Conservation (phyloP, 1,140 invertebrate species). For the Drosophila mauritiana region DNA sequence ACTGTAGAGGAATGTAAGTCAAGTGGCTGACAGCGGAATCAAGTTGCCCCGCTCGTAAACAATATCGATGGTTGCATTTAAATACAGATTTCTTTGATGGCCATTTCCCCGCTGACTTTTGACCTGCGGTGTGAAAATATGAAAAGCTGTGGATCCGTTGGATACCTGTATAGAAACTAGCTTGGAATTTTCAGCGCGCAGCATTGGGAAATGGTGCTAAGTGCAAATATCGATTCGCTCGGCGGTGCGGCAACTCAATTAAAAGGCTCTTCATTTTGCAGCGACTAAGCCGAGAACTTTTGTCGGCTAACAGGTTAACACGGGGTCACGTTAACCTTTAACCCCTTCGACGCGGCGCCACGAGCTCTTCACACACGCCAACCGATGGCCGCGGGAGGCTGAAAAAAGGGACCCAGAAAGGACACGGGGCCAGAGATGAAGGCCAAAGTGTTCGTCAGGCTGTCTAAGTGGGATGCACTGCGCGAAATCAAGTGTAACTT, state of each 20-base stretch:
- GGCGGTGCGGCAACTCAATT: constrained; percentile 22
- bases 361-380: constrained; percentile 18
- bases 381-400: constrained; percentile 13
- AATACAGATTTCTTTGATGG: not conserved
- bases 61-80: constrained; percentile 17
- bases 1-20: constrained; percentile 5
- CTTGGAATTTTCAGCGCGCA: no score
- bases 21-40: constrained; percentile 16
- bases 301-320: not conserved
- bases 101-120: not conserved
- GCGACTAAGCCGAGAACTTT: constrained; percentile 4
- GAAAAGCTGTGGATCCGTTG: not conserved
- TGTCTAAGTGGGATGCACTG: constrained; percentile 6
- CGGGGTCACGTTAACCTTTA: not conserved
- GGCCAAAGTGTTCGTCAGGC: constrained; percentile 9
- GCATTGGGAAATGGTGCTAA: no score
- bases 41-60: constrained; percentile 4
- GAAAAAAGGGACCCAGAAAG: constrained; percentile 26
- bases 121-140: no score
- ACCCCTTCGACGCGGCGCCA: not conserved
- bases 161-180: not conserved
- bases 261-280: constrained; percentile 13
- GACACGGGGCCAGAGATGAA: constrained; percentile 24
- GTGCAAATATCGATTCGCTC: constrained; percentile 6
- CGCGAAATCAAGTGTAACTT: no score